Evolutionary conservation across 2,888 invertebrate genomes (phyloP), one percentile per base, ranked within the genome.

Genomic region (Heliconius charithonia): DNA sequence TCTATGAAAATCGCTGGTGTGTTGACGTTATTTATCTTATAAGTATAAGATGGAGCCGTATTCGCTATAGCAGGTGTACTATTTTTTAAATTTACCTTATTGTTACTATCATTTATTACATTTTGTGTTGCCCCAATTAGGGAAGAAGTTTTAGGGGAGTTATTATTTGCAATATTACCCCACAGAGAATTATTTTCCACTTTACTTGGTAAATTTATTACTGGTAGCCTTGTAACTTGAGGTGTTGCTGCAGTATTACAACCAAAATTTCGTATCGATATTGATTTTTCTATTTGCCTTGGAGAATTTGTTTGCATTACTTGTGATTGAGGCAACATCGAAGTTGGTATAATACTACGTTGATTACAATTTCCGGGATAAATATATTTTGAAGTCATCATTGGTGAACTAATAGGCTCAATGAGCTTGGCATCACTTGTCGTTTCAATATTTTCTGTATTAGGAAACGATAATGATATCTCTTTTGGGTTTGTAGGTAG

Each of bases 401-500:
- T 56, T 1, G 19, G 41, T 7, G 29, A 41, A n/a, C n/a, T 45
- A 37, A 62, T n/a, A 2, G 32, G 32, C 41, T 70, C 72, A 59
- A 45, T 25, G 7, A n/a, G 7, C 4, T 59, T 76, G 13, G 9
- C 27, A 66, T 16, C 45, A 7, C 41, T 70, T 70, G 71, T 29
- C 22, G 32, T 19, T 72, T 72, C 79, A 29, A 41, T 29, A 25
- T 56, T 66, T 19, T 29, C 72, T 37, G 65, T 72, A 22, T 9
- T 65, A 25, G 65, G 29, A 75, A 75, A 25, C 2, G 75, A 65
- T 37, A 65, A 29, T 32, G 76, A 79, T 25, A 62, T 27, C 56
- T 71, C 41, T 45, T 65, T 76, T n/a, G 51, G 76, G 25, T 76
- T 29, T 67, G 41, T 71, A 3, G 75, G 75, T n/a, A 65, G 25